Base-by-base conservation (phyloP, 1,140 invertebrate species). In the Drosophila novamexicana region DNA sequence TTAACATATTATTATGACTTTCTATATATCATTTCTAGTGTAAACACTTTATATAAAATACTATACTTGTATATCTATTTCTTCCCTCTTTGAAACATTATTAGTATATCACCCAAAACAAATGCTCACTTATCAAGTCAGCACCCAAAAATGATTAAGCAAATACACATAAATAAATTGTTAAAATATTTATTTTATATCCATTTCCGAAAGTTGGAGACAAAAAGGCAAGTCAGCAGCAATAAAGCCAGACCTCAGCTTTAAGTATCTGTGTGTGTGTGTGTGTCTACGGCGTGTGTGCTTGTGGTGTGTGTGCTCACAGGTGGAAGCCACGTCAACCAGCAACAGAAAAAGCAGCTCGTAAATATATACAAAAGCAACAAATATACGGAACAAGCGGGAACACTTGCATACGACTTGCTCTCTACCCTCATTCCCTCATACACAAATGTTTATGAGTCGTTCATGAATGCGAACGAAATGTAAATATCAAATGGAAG, bases 401-500 rank as follows among this genome's bases (percentile, higher is more conserved):
- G 75, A 73, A 65, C 59, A 75, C 72, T 70, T 74, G 64, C 40
- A 77, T 50, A 37, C 58, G 52, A 69, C 39, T 68, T 47, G 39
- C 32, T 45, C 65, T 29, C 18, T 32, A 10, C 34, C 22, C 39
- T 9, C 22, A 29, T 29, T 0, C 22, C 4, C 22, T 5, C 22
- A 29, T 29, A 2, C 22, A 29, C 16, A 14, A 22, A 42, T 34
- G 37, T 14, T 72, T 61, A 61, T 61, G 56, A 44, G 56, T 44
- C 45, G 50, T 70, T 69, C 37, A 64, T 70, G 57, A 76, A 78
- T 65, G 72, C 61, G 63, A 63, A 71, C 58, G 65, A 69, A 78
- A 78, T 75, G 72, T 75, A 78, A 75, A 75, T 78, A 75, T 75
- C 37, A 75, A 78, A 64, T 66, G 53, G 68, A 77, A 74, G 37